Percentiles rank a stretch among this genome's conserved stretches.
Evolutionary conservation across 2,113 vertebrate genomes (phyloP).

Genomic region (Triplophysa rosa): DNA sequence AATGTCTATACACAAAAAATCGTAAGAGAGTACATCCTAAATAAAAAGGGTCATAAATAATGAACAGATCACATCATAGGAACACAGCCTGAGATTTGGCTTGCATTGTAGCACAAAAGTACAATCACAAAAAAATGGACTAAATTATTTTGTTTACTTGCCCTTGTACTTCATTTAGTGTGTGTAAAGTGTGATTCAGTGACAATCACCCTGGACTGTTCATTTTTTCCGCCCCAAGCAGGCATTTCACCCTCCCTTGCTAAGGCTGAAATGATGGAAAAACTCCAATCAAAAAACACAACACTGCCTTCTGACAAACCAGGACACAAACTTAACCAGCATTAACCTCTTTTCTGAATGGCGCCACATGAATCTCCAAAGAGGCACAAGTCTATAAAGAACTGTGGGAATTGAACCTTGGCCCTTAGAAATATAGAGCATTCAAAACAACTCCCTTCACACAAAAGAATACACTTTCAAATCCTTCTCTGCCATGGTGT

Average conservation of each 20-base stretch:
- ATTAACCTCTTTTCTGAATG: slow-evolving; percentile 30
- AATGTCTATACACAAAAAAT: slow-evolving; percentile 35
- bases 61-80: slow-evolving; percentile 11
- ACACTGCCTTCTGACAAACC: slow-evolving; percentile 27
- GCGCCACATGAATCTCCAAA: slow-evolving; percentile 61
- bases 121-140: neutral
- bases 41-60: slow-evolving; percentile 39
- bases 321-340: slow-evolving; percentile 26
- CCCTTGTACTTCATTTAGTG: neutral
- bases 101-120: neutral
- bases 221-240: slow-evolving; percentile 16
- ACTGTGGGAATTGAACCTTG: slow-evolving; percentile 43
- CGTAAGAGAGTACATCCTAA: slow-evolving; percentile 34
- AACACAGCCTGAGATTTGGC: slow-evolving; percentile 9
- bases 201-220: neutral
- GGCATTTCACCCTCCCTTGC: slow-evolving; percentile 49
- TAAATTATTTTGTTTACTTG: neutral
- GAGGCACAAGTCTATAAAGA: slow-evolving; percentile 62
- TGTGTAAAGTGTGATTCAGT: neutral
- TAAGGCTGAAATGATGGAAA: slow-evolving; percentile 56
- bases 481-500: slow-evolving; percentile 4
- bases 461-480: neutral
- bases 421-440: slow-evolving; percentile 26
- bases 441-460: neutral
- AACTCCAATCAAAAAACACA: slow-evolving; percentile 59